Evolutionary conservation across 2,113 vertebrate species (phyloP), one percentile per base, ranked within the genome.

Genomic region (Ginglymostoma cirratum): DNA sequence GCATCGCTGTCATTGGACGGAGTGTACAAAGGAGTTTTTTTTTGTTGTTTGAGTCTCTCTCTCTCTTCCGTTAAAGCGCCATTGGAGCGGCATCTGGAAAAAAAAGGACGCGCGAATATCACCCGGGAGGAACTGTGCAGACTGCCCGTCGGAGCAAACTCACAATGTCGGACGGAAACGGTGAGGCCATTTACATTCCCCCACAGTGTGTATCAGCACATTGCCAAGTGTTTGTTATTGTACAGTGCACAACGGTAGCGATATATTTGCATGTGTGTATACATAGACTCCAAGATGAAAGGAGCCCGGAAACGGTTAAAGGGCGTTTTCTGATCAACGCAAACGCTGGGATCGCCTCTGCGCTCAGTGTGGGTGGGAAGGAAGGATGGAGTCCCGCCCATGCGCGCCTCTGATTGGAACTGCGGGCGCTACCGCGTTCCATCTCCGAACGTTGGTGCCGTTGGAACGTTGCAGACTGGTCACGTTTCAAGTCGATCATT

Each of bases 51-150:
- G 87, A 61, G 87, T 15, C 52, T 42, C 42, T 72, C 94, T 95
- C 94, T 95, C 94, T 95, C 94, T 95, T 76, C 66, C 45, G 94
- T 95, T 95, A 95, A 95, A 72, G 69, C 67, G 67, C 94, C 94
- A 95, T 95, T 72, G 45, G 67, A 52, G 94, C 67, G 94, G 94
- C 67, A 69, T 24, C 23, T 17, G 42, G 12, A 24, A 94, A 61
- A 55, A 69, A 45, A 94, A 42, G 92, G 65, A 94, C 66, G 66
- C 48, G 24, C 3, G 69, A 70, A 42, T 19, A 45, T 10, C 67
- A 15, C 42, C 23, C 2, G 66, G n/a, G 38, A 27, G 3, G 27
- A 69, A 67, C 92, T 45, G n/a, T 27, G 65, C 6, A 24, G 27
- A 10, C 93, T 12, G 61, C 89, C 89, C 61, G 89, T 38, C 61